Conservation (phyloP, 2,113 vertebrate genomes). For the Gorsachius goisagi region DNA sequence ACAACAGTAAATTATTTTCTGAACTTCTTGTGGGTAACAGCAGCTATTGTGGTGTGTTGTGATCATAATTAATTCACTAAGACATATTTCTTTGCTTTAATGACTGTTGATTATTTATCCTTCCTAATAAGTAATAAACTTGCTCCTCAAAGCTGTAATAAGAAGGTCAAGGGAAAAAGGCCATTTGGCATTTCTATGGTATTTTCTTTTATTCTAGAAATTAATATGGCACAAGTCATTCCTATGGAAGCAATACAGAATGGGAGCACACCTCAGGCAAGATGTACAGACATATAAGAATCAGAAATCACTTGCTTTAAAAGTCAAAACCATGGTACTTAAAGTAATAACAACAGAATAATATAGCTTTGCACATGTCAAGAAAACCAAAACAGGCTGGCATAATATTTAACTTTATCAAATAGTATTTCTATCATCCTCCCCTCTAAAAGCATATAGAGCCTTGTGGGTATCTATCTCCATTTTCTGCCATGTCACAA, state of each 20-base stretch:
- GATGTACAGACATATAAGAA: neutral
- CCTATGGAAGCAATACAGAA: neutral
- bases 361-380: neutral
- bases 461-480: neutral
- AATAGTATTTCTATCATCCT: neutral
- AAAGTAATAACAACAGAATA: neutral
- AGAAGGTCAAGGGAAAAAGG: neutral
- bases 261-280: neutral
- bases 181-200: neutral
- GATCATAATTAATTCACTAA: neutral
- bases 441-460: neutral
- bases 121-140: neutral
- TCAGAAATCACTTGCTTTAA: neutral
- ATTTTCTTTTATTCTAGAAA: neutral
- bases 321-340: neutral
- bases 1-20: neutral
- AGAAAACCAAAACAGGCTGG: neutral
- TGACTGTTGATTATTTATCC: neutral
- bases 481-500: neutral
- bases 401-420: neutral
- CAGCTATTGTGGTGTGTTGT: neutral
- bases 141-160: neutral
- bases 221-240: neutral
- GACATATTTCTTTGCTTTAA: neutral
- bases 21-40: neutral